Evolutionary conservation across 2,113 vertebrate genomes (phyloP), one percentile per base, ranked within the genome.

Genomic region (Hassar affinis): DNA sequence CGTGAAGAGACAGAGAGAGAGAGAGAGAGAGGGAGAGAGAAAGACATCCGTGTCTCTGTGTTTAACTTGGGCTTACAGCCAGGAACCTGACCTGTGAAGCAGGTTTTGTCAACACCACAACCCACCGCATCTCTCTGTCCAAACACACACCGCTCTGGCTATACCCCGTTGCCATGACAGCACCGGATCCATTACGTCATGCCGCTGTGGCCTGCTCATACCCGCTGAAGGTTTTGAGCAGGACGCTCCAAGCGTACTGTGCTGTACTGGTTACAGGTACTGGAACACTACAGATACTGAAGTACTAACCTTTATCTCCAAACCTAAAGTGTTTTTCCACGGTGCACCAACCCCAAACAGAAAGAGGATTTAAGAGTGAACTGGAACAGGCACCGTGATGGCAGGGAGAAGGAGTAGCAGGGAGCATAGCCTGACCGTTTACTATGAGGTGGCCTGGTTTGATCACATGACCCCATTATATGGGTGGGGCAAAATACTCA

Each of bases 121-220:
- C 85, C 38, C 38, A 42, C 38, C 85, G 75, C 88, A 86, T 35
- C 15, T 80, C 71, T 61, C 20, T 51, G 22, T 62, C 30, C 27
- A 66, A 86, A 68, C 61, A 56, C 82, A 85, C 74, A 81, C 81
- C 83, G 71, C 77, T 86, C 51, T 72, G 88, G 80, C 87, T 91
- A 87, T 33, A 56, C 42, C 14, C 25, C 0, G 76, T 87, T 86
- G 57, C 84, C 84, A 79, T 83, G 84, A 42, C 79, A 79, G 62
- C 71, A 17, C 54, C n/a, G 11, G 49, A 54, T 52, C 75, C 79
- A 84, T 92, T 89, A 86, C 87, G 82, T 90, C 91, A 91, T 45
- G 38, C n/a, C 76, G 84, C 11, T 85, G 84, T 85, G 88, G 86
- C 80, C 83, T 57, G 30, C 62, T 72, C 82, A 82, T 78, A 56